Evolutionary conservation across 2,888 invertebrate genomes (phyloP).

Genomic region (Petrophora chlorosata): DNA sequence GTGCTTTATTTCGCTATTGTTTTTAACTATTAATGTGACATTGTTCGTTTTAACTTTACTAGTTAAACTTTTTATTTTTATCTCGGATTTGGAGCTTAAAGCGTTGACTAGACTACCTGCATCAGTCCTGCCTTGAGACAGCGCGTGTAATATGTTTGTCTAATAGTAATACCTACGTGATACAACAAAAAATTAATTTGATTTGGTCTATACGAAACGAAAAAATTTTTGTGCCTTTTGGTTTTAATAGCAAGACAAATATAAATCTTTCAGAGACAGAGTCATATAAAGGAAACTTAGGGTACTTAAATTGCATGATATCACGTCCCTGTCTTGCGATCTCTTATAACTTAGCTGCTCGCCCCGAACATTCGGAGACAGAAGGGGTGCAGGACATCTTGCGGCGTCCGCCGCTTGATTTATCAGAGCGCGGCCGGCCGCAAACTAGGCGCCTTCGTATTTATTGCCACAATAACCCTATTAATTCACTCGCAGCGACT

Average conservation of each 20-base stretch:
- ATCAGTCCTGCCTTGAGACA: too few species aligned
- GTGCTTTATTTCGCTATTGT: slow-evolving; percentile 30
- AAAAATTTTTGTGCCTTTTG: too few species aligned
- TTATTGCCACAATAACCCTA: slow-evolving; percentile 82
- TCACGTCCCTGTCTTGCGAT: slow-evolving; percentile 10
- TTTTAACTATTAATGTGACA: slow-evolving; percentile 24
- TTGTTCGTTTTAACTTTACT: slow-evolving; percentile 6
- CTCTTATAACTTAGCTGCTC: slow-evolving; percentile 25
- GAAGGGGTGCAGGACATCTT: slow-evolving; percentile 65
- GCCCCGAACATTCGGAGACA: slow-evolving; percentile 35
- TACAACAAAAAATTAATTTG: too few species aligned
- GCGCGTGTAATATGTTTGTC: too few species aligned
- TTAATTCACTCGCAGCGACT: slow-evolving; percentile 73
- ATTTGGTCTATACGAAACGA: too few species aligned
- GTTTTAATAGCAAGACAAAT: too few species aligned
- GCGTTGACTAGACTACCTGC: too few species aligned
- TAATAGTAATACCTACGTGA: too few species aligned
- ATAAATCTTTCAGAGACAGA: too few species aligned
- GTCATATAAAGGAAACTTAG: neutral
- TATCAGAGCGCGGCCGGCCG: slow-evolving; percentile 73
- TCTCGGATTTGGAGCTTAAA: neutral
- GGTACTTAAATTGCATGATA: neutral
- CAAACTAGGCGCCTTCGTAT: slow-evolving; percentile 77
- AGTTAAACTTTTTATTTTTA: slow-evolving; percentile 9
- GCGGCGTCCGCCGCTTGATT: slow-evolving; percentile 71